These are phyloP conservation scores for Lethocerus indicus DNA, from an alignment of 1,140 invertebrate species.

Conservation along the genomic window DNA sequence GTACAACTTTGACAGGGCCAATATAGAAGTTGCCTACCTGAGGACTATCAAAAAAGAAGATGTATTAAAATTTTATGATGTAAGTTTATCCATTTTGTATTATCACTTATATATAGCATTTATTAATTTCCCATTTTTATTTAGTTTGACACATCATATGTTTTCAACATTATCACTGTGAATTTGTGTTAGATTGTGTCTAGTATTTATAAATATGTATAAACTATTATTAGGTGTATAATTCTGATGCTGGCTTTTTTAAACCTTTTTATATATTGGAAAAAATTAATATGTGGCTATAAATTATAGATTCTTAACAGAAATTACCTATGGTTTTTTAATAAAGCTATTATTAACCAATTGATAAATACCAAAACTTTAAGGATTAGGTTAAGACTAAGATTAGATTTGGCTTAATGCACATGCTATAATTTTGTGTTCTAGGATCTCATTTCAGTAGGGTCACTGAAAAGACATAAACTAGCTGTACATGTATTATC, in stretches of 20 bases:
- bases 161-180: not conserved
- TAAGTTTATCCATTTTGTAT: slow-evolving; percentile 22
- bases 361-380: not conserved
- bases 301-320: not conserved
- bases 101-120: not conserved
- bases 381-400: not conserved
- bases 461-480: slow-evolving; percentile 34
- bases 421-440: slow-evolving; percentile 1
- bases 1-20: slow-evolving; percentile 82
- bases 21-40: slow-evolving; percentile 68
- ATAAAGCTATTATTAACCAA: not conserved
- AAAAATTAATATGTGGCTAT: not conserved
- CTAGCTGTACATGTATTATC: slow-evolving; percentile 58
- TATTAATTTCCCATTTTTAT: not conserved
- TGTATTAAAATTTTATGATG: slow-evolving; percentile 65
- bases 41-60: slow-evolving; percentile 63
- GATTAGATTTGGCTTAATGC: too few relatives aligned
- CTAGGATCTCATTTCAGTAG: slow-evolving; percentile 22
- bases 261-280: not conserved
- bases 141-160: not conserved
- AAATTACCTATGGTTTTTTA: not conserved
- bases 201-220: not conserved
- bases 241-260: not conserved
- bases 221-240: not conserved
- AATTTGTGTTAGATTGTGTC: not conserved